Percentiles rank a stretch among this genome's conserved stretches.
phyloP scores from a whole-genome alignment of 2,113 vertebrate genomes.

The Stercorarius parasiticus region DNA sequence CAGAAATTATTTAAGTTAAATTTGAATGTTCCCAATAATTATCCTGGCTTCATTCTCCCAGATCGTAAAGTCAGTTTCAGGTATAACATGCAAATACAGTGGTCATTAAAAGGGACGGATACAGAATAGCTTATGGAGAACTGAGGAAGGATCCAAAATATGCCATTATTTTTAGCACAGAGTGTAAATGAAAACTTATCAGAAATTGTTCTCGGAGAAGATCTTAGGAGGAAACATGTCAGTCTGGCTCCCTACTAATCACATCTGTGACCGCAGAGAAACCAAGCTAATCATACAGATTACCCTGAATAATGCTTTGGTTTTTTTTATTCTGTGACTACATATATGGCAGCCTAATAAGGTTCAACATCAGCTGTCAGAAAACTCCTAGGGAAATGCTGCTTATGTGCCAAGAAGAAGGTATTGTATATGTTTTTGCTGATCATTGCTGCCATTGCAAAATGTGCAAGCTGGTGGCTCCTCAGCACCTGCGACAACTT shows the following conservation, averaged over 20 bases:
- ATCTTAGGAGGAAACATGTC: fast-evolving
- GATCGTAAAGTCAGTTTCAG: not conserved
- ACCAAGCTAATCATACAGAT: not conserved
- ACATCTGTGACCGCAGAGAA: not conserved
- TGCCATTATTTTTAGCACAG: not conserved
- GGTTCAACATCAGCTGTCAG: not conserved
- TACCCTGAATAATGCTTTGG: not conserved
- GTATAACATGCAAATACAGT: not conserved
- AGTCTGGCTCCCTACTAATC: not conserved
- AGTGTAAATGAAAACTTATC: not conserved
- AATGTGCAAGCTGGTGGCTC: not conserved
- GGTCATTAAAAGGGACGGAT: not conserved
- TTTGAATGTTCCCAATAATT: not conserved
- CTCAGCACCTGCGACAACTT: not conserved
- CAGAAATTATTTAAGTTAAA: not conserved
- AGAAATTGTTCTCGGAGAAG: not conserved
- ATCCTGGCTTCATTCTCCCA: not conserved
- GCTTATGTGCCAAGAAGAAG: not conserved
- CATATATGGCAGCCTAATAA: not conserved
- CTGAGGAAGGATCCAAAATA: not conserved
- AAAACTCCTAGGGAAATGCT: not conserved
- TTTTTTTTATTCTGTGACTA: not conserved
- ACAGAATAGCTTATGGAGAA: not conserved
- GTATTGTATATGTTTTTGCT: not conserved
- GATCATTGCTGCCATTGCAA: not conserved